These are phyloP conservation scores for Eclectus roratus DNA, from an alignment of 2,113 vertebrate genomes.

Conservation along the genomic window DNA sequence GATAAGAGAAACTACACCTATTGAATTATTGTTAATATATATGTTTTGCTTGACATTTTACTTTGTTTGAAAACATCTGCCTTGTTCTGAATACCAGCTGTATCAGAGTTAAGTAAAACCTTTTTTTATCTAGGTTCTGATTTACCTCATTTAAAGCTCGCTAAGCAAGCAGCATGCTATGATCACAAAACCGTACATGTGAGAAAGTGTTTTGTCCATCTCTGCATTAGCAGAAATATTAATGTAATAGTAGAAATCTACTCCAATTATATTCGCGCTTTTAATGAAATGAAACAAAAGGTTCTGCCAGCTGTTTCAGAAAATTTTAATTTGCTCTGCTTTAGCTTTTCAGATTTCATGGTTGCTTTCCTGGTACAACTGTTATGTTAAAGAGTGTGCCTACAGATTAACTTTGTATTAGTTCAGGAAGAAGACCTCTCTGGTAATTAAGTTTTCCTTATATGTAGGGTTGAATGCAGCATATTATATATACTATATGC, in stretches of 20 bases:
- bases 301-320: constrained; percentile 46
- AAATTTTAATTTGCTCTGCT: constrained; percentile 51
- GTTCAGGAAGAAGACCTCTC: not conserved
- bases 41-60: not conserved
- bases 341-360: constrained; percentile 52
- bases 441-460: not conserved
- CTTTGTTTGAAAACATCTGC: not conserved
- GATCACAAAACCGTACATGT: not conserved
- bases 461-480: not conserved
- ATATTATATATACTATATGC: not conserved
- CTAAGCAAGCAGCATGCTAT: not conserved
- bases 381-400: constrained; percentile 54
- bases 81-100: not conserved
- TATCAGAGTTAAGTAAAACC: not conserved
- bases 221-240: not conserved
- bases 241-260: not conserved
- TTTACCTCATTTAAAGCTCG: not conserved
- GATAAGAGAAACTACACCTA: not conserved
- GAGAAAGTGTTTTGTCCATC: not conserved
- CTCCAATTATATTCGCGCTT: constrained; percentile 3
- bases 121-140: not conserved
- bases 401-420: constrained; percentile 36
- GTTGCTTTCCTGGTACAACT: constrained; percentile 41
- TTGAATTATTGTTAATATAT: not conserved
- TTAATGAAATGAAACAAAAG: constrained; percentile 33